Base-by-base conservation (phyloP, 2,113 vertebrate genomes). In the Motacilla alba region DNA sequence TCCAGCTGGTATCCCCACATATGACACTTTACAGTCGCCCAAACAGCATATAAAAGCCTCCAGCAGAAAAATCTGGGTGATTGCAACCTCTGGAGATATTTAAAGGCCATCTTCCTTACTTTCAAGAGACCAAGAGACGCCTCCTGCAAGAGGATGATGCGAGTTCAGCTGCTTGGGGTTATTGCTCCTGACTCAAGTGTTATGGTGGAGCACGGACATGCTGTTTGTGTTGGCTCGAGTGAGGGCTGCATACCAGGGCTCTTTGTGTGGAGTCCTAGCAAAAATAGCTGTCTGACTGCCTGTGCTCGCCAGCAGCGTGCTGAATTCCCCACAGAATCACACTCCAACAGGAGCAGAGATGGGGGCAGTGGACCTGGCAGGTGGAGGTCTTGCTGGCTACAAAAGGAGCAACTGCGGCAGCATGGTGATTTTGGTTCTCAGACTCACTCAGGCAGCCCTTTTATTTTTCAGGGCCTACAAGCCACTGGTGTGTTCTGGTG, bases 131-230 rank as follows among this genome's bases (percentile, higher is more conserved):
- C 59, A 58, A 43, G 73, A 90, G 93, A 89, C 27, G 15, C 84
- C 94, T 94, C 72, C 74, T 87, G 50, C 59, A 81, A 55, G 62
- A 67, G 80, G 88, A 74, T 5, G 24, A 55, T 77, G 87, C 4
- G 8, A 67, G 77, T 83, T 96, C 93, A 94, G 93, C 95, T 96
- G 94, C 88, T 78, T 52, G 82, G 75, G 84, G 94, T 96, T 91
- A 79, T 90, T 95, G 44, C 83, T 74, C 15, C 87, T 89, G n/a
- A 81, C 85, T 80, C 73, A 66, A 87, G 55, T 43, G 83, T 63
- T 79, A 3, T 17, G 62, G 66, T 30, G 33, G 89, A 88, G 74
- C 82, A 87, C 0, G 5, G 68, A 90, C 33, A 12, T 2, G 33
- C 39, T 94, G 94, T 94, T 96, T 95, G 92, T 88, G 50, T 96